Conservation (phyloP, 2,888 invertebrate genomes). For the Drosophila pullipes region DNA sequence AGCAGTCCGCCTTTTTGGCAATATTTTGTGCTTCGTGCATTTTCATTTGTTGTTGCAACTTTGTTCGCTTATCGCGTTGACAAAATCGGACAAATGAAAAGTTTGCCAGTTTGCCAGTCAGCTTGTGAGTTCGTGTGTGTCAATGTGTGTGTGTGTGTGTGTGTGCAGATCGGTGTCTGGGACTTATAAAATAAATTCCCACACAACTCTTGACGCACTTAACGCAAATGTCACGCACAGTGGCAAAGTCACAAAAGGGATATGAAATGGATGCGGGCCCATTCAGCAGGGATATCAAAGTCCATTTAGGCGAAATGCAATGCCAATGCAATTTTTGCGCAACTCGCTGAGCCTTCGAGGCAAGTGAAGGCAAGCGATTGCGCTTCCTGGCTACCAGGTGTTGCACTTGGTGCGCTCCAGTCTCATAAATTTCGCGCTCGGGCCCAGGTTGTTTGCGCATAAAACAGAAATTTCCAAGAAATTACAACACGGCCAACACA, state of each 20-base stretch:
- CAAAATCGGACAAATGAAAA: constrained; percentile 69
- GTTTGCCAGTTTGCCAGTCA: constrained; percentile 37
- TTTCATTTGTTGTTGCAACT: constrained; percentile 66
- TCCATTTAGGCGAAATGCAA: constrained; percentile 50
- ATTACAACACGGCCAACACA: constrained; percentile 76
- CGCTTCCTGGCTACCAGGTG: constrained; percentile 74
- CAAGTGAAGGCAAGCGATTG: constrained; percentile 31
- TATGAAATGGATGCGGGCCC: constrained; percentile 74
- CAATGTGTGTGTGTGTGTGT: not conserved
- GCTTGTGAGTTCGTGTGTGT: constrained; percentile 6
- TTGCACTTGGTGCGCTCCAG: constrained; percentile 64
- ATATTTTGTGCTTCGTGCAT: constrained; percentile 54
- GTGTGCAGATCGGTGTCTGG: constrained; percentile 5
- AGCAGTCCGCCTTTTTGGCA: constrained; percentile 54
- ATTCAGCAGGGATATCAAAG: constrained; percentile 62
- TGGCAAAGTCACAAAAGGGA: constrained; percentile 74
- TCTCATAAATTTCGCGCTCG: constrained; percentile 77
- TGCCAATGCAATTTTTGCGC: constrained; percentile 17
- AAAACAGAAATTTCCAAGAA: constrained; percentile 82
- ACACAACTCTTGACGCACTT: constrained; percentile 70
- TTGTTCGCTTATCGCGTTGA: constrained; percentile 60
- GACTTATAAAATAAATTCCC: constrained; percentile 57
- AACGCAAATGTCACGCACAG: constrained; percentile 80
- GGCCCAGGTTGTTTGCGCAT: constrained; percentile 59
- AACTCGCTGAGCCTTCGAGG: constrained; percentile 37